phyloP scores from a whole-genome alignment of 2,113 vertebrate species.

The Crotophaga sulcirostris region DNA sequence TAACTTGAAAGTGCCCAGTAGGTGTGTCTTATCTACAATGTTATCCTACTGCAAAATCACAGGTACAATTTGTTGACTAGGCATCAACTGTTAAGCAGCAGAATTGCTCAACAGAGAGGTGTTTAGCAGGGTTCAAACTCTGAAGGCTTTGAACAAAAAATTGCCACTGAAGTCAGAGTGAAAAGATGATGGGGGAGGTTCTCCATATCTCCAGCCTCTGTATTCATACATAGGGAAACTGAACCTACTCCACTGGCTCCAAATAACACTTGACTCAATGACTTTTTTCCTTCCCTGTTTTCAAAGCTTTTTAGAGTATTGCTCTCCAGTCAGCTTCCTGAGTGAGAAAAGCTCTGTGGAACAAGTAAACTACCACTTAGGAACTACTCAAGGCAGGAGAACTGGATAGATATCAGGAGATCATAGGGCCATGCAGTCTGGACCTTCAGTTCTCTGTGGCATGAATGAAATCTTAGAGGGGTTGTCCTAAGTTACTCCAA shows the following conservation, averaged over 20 bases:
- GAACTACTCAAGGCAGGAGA: not conserved
- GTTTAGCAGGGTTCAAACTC: constrained; percentile 26
- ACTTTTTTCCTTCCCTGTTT: not conserved
- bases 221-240: not conserved
- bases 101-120: constrained; percentile 34
- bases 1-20: constrained; percentile 63
- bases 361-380: not conserved
- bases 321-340: not conserved
- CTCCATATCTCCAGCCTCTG: not conserved
- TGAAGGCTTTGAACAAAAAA: not conserved
- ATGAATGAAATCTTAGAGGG: not conserved
- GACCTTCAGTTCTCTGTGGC: not conserved
- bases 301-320: not conserved
- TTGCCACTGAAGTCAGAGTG: not conserved
- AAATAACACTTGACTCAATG: not conserved
- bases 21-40: constrained; percentile 65
- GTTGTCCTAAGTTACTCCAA: not conserved
- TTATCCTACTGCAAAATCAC: constrained; percentile 50
- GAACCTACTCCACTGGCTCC: not conserved
- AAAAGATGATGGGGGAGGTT: not conserved
- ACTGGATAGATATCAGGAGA: not conserved
- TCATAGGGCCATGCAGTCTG: not conserved
- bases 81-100: not conserved
- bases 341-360: not conserved
- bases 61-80: constrained; percentile 53